phyloP scores from a whole-genome alignment of 1,140 invertebrate species.

The Hylaeus anthracinus region DNA sequence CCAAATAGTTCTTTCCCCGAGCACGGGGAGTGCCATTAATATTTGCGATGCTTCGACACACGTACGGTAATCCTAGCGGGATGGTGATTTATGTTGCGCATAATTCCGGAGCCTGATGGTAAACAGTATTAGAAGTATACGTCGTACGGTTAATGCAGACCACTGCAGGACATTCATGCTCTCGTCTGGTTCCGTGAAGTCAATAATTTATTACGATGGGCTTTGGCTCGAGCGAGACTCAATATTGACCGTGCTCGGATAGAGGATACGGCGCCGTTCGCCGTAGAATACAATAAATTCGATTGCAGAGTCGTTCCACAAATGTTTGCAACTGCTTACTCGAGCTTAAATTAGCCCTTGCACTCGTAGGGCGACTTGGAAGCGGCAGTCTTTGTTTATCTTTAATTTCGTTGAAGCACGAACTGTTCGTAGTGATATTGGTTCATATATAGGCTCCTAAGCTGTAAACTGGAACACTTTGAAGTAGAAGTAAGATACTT shows the following conservation, averaged over 20 bases:
- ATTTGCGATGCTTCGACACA: background rate
- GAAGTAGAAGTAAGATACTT: too few relatives aligned
- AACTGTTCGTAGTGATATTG: too few relatives aligned
- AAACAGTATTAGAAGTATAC: constrained; percentile 9
- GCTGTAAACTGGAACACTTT: too few relatives aligned
- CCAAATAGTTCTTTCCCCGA: background rate
- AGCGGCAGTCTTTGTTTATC: too few relatives aligned
- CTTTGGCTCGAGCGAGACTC: constrained; percentile 53
- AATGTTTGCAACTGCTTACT: constrained; percentile 30
- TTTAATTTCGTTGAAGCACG: too few relatives aligned
- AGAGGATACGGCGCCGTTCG: constrained; percentile 39
- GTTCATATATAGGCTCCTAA: too few relatives aligned
- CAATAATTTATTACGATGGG: constrained; percentile 62
- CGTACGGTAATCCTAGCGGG: constrained; percentile 12
- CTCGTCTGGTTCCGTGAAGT: constrained; percentile 41
- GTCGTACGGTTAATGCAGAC: constrained; percentile 48
- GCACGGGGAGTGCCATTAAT: background rate
- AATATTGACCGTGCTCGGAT: constrained; percentile 58
- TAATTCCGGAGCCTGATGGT: constrained; percentile 26
- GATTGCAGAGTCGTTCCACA: background rate
- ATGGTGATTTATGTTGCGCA: constrained; percentile 45
- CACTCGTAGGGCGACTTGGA: too few relatives aligned
- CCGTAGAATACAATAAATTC: constrained; percentile 46
- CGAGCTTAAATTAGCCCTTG: too few relatives aligned
- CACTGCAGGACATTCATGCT: constrained; percentile 44